Conservation (phyloP, 2,797 vertebrate genomes). For the Erethizon dorsatum region DNA sequence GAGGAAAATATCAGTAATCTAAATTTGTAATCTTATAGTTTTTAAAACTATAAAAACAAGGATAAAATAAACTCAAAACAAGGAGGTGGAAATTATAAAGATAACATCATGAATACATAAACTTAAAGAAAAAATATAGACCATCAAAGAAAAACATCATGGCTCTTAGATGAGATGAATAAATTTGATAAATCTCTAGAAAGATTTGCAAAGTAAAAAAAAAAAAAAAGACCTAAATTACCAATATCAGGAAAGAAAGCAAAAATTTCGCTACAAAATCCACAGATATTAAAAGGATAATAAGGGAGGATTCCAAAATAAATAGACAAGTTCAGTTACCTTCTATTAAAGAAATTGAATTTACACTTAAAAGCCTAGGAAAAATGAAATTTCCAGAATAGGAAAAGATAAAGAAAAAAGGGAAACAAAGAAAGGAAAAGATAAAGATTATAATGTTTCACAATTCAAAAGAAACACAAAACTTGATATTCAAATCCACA, state of each 20-base stretch:
- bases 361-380: background rate
- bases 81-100: background rate
- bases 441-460: background rate
- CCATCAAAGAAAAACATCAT: background rate
- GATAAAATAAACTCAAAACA: background rate
- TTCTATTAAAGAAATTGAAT: background rate
- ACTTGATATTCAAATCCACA: no score
- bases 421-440: no score
- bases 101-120: background rate
- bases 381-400: background rate
- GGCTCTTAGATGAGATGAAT: background rate
- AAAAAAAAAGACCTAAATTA: background rate
- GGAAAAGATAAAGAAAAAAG: background rate
- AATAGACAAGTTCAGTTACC: background rate
- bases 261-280: background rate
- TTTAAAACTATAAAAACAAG: background rate
- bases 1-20: background rate
- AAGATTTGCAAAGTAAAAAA: background rate
- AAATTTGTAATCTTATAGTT: background rate
- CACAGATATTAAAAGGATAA: background rate
- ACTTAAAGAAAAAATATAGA: background rate
- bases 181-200: background rate
- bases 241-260: background rate
- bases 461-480: no score
- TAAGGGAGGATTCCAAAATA: background rate